A percentile compares a stretch with the other conserved stretches of the same genome.
Conservation (phyloP, 2,797 vertebrate genomes). For the Rhodeus uyekii region DNA sequence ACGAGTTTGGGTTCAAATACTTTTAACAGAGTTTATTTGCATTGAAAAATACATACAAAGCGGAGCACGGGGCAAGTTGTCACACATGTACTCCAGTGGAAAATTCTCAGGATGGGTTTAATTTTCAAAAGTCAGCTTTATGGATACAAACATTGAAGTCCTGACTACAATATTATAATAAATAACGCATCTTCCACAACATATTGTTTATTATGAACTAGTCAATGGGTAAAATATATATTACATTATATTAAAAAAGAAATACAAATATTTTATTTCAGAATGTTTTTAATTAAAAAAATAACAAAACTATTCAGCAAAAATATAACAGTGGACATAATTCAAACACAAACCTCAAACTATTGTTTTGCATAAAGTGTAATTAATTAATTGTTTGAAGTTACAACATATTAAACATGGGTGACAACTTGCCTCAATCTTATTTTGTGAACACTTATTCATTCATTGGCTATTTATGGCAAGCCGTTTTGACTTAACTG, state of each 20-base stretch:
- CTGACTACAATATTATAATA: not conserved
- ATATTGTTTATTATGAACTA: not conserved
- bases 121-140: not conserved
- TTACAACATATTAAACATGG: not conserved
- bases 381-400: not conserved
- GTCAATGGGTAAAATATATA: not conserved
- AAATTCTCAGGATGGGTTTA: not conserved
- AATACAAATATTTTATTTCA: no score
- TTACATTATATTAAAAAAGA: not conserved
- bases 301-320: not conserved
- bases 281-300: not conserved
- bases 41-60: not conserved
- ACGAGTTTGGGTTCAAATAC: slow-evolving; percentile 1
- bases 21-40: not conserved
- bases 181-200: not conserved
- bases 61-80: not conserved
- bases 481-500: no score
- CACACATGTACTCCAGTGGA: not conserved
- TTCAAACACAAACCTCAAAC: not conserved
- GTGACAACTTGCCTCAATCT: not conserved
- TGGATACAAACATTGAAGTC: not conserved
- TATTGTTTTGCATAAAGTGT: not conserved
- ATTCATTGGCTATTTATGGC: slow-evolving; percentile 11
- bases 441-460: not conserved
- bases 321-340: no score